Evolutionary conservation across 2,888 invertebrate species (phyloP), one percentile per base, ranked within the genome.

Genomic region (Lasius platythorax): DNA sequence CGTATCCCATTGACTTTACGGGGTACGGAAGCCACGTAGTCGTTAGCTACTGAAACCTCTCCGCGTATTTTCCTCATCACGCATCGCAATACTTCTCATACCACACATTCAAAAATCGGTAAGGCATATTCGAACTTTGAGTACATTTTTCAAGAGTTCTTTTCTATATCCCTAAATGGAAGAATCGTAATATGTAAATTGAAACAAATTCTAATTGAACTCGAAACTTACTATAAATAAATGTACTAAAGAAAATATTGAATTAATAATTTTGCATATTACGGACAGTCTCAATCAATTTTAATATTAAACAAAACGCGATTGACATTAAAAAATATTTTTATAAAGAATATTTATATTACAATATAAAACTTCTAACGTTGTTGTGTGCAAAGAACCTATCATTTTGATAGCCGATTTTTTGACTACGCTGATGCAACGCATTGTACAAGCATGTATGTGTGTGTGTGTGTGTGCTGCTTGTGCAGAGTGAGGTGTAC

Each of bases 21-120:
- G 87, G 86, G 87, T 87, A 90, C 89, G 89, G 91, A 90, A 91
- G 91, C 91, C 90, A 67, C 87, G 82, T 78, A 86, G 73, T 84
- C 81, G 68, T 40, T 75, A 87, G 89, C 91, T 91, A 90, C 92
- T 90, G 92, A 92, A 90, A 91, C 91, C 90, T 85, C 63, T 82
- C 84, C 85, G 87, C 85, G 86, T 87, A 84, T 88, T 85, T 85
- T 87, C 84, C 30, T 18, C 30, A 50, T 67, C 46, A n/a, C 8
- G 5, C 46, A 37, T 12, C 56, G 56, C 56, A n/a, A 18, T 28
- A 9, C 11, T 43, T n/a, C 11, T 6, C 11, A 46, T 40, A 28
- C 3, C 68, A 15, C 50, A 8, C 15, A 33, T 43, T 23, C 18
- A 50, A 75, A 46, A 66, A 50, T 6, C n/a, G 43, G 15, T 30